Conservation (phyloP, 2,888 invertebrate species). For the Eupithecia centaureata region DNA sequence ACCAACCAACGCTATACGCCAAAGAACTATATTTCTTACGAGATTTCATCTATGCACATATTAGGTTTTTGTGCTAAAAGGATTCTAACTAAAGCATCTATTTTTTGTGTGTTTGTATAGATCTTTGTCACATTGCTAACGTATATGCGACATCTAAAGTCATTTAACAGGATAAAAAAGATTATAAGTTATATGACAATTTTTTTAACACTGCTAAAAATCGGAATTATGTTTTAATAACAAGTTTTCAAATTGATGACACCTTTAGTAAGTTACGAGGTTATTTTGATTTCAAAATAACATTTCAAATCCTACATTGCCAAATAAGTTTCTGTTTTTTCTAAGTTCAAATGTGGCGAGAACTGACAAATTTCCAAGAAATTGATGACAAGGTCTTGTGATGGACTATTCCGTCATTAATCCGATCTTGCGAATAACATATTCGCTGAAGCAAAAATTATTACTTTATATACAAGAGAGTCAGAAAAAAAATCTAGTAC, state of each 20-base stretch:
- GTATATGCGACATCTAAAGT: neutral
- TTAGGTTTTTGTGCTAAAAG: neutral
- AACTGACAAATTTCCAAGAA: slow-evolving; percentile 25
- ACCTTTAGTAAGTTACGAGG: too few relatives aligned
- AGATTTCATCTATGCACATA: neutral
- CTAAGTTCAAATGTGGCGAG: neutral
- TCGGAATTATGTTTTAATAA: neutral
- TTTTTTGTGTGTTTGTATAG: neutral
- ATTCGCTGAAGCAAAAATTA: slow-evolving; percentile 24
- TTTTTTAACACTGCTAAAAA: neutral
- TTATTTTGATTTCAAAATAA: too few relatives aligned
- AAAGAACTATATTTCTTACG: neutral
- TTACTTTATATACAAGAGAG: too few relatives aligned
- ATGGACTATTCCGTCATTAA: slow-evolving; percentile 33
- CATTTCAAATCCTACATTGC: neutral
- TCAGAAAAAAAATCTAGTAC: neutral
- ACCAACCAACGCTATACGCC: neutral
- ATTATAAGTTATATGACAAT: too few relatives aligned
- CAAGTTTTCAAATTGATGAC: neutral
- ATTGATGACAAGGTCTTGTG: slow-evolving; percentile 46
- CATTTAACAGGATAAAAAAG: too few relatives aligned
- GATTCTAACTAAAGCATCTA: neutral
- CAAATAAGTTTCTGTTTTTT: neutral
- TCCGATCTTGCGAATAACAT: slow-evolving; percentile 33
- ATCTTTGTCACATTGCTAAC: neutral